Evolutionary conservation across 2,113 vertebrate species (phyloP).

Genomic region (Upupa epops): DNA sequence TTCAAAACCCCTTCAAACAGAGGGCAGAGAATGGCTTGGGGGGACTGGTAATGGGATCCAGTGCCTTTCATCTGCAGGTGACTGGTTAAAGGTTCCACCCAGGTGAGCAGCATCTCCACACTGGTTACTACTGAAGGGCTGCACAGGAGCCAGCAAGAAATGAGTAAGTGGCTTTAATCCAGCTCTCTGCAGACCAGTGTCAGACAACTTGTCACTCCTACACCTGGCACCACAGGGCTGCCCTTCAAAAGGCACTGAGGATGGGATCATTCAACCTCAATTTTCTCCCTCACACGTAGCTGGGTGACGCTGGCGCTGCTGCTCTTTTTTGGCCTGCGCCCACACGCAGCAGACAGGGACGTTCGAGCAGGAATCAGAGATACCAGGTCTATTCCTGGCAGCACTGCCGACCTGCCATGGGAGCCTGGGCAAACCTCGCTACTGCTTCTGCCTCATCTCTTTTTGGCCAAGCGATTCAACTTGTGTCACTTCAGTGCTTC

Average conservation of each 20-base stretch:
- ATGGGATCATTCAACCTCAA: accelerated
- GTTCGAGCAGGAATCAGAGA: background rate
- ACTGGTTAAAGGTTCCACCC: background rate
- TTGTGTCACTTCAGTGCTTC: background rate
- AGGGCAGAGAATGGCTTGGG: background rate
- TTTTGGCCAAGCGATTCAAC: background rate
- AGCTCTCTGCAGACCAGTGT: background rate
- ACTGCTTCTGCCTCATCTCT: background rate
- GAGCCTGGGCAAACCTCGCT: background rate
- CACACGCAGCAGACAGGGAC: background rate
- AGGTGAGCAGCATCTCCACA: background rate
- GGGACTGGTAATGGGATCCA: background rate
- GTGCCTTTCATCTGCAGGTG: background rate
- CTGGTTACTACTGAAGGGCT: background rate
- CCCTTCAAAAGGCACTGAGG: background rate
- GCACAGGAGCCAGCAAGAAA: background rate
- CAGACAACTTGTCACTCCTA: background rate
- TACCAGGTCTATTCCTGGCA: background rate
- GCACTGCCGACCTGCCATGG: background rate
- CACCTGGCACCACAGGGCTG: background rate
- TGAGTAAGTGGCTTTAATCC: background rate
- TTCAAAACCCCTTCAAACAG: background rate
- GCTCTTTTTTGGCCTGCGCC: background rate
- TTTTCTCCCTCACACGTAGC: background rate
- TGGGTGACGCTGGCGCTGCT: background rate